Percentiles rank a stretch among this genome's conserved stretches.
Evolutionary conservation across 1,140 invertebrate species (phyloP).

Genomic region (Mamestra configurata): DNA sequence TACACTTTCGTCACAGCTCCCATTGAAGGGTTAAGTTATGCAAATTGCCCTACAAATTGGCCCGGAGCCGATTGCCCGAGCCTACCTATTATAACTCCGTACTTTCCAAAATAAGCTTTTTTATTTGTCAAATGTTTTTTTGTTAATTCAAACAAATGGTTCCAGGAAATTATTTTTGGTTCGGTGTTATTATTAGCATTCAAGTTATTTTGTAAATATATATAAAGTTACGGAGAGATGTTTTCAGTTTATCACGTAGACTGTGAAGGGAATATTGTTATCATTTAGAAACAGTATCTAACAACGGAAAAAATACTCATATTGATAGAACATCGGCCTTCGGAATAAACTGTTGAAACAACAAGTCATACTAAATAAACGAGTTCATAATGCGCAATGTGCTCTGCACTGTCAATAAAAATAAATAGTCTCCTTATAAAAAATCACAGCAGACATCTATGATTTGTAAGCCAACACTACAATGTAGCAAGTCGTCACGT

Average conservation of each 20-base stretch:
- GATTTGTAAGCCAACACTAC: not conserved
- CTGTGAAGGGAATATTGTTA: not conserved
- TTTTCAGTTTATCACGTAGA: not conserved
- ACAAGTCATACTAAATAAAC: not conserved
- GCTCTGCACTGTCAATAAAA: not conserved
- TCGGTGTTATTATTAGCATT: conserved; percentile 21
- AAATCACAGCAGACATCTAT: not conserved
- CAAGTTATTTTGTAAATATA: conserved; percentile 5
- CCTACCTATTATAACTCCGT: conserved; percentile 50
- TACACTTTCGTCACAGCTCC: conserved; percentile 62
- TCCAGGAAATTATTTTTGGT: conserved; percentile 48
- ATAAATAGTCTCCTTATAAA: not conserved
- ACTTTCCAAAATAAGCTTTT: conserved; percentile 55
- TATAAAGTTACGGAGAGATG: not conserved
- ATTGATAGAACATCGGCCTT: too few relatives aligned
- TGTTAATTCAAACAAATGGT: conserved; percentile 50
- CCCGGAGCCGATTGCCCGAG: conserved; percentile 46
- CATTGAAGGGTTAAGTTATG: conserved; percentile 83
- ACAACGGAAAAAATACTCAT: too few relatives aligned
- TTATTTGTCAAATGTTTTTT: conserved; percentile 51
- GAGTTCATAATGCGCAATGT: too few relatives aligned
- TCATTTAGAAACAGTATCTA: too few relatives aligned
- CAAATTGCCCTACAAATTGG: conserved; percentile 70
- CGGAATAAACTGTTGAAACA: too few relatives aligned
- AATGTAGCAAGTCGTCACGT: not conserved